Conservation (phyloP, 2,113 vertebrate species). For the Phalacrocorax brasilianus region DNA sequence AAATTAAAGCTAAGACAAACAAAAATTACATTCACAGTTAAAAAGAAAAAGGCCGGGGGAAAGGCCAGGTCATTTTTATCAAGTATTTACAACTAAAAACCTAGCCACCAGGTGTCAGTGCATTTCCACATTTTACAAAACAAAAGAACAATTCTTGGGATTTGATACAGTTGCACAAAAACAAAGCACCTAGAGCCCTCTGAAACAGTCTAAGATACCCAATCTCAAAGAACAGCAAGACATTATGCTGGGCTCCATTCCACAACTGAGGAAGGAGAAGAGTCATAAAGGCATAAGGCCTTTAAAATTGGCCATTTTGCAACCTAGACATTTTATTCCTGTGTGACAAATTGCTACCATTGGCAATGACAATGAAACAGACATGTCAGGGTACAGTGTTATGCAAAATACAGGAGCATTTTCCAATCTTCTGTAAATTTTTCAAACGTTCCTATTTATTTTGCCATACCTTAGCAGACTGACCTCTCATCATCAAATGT, state of each 20-base stretch:
- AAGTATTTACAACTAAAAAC: neutral
- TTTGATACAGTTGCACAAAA: neutral
- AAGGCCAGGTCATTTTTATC: neutral
- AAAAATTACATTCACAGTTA: neutral
- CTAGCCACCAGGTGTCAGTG: conserved; percentile 68
- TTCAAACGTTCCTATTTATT: neutral
- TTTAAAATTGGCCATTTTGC: neutral
- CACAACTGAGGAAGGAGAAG: neutral
- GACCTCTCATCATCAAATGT: conserved; percentile 86
- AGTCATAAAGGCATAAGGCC: neutral
- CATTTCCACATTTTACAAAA: neutral
- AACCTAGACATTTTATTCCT: neutral
- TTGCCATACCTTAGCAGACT: conserved; percentile 84
- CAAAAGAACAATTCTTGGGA: neutral
- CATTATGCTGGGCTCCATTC: neutral
- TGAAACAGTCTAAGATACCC: neutral
- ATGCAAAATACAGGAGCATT: neutral
- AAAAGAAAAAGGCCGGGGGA: neutral
- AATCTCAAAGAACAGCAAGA: neutral
- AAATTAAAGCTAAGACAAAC: neutral
- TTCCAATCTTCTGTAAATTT: neutral
- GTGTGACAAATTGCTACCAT: neutral
- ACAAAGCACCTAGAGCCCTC: neutral
- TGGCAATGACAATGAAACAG: neutral
- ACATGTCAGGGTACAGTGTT: neutral